Base-by-base conservation (phyloP, 1,140 invertebrate species). In the Ptiloglossa arizonensis region DNA sequence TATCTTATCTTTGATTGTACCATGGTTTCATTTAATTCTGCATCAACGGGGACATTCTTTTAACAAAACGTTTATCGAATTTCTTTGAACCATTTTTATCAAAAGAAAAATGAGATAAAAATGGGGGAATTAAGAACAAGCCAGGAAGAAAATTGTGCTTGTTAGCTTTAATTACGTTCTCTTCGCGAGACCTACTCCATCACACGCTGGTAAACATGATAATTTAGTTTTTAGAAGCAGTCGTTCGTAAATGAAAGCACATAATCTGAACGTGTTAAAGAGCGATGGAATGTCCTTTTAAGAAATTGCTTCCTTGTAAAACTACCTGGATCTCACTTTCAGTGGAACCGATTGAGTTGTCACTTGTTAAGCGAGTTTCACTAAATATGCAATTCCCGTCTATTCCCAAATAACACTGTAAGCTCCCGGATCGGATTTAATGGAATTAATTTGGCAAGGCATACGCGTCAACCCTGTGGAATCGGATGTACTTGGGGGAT, bases 391-490 rank as follows among this genome's bases (percentile, higher is more conserved):
- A 27, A 22, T 57, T 41, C 13, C n/a, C n/a, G 2, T 13, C 32
- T 32, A 35, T 24, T 41, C 5, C 24, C 5, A 41, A 57, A 57
- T 56, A 57, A 24, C 32, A 9, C 35, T 56, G 63, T 11, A 19
- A 38, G 48, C 50, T 5, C 8, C 24, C 6, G 13, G 22, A n/a
- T 13, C 27, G 67, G 24, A 69, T 57, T 69, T 41, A 69, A 41
- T 57, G 24, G 67, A 56, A 41, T 57, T 57, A 69, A 57, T 57
- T 57, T 29, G 52, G 11, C 22, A 69, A 57, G 35, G 19, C 35
- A n/a, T 5, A 9, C 6, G 35, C 19, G 38, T 44, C 57, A 57
- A 56, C 67, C 41, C 22, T 1, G 2, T 27, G 67, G 13, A 57
- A 29, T 57, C 32, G 52, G 9, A n/a, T 69, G 54, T 57, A n/a